These are phyloP conservation scores for Anastatus disparis DNA, from an alignment of 1,140 invertebrate genomes.

Conservation along the genomic window DNA sequence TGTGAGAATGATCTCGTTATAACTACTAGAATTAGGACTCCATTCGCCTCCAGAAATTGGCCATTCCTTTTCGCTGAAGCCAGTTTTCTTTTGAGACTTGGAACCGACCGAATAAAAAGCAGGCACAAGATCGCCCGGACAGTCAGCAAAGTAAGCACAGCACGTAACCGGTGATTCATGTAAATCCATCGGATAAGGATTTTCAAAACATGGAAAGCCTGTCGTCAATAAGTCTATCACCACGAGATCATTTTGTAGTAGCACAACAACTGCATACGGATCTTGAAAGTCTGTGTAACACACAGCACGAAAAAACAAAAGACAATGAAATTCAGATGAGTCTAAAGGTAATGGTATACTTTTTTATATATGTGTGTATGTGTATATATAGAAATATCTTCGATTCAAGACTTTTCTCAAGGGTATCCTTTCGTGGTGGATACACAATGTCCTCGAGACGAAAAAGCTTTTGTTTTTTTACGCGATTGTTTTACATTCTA, in stretches of 20 bases:
- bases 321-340: too few species aligned
- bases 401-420: too few species aligned
- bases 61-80: constrained; percentile 96
- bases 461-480: too few species aligned
- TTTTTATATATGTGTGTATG: too few species aligned
- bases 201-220: constrained; percentile 98
- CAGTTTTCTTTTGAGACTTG: constrained; percentile 78
- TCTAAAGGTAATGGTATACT: too few species aligned
- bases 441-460: too few species aligned
- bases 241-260: constrained; percentile 97
- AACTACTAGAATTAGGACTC: constrained; percentile 92
- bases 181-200: constrained; percentile 99
- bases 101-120: constrained; percentile 91
- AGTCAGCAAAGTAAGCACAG: constrained; percentile 96
- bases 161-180: constrained; percentile 97
- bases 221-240: constrained; percentile 94
- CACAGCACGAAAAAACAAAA: constrained; percentile 45
- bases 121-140: constrained; percentile 95
- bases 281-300: constrained; percentile 98
- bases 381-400: too few species aligned
- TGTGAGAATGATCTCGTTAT: constrained; percentile 96
- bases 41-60: constrained; percentile 95
- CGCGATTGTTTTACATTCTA: too few species aligned
- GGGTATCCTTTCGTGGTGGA: too few species aligned
- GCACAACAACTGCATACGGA: constrained; percentile 96